These are phyloP conservation scores for Epirrita christyi DNA, from an alignment of 2,888 invertebrate genomes.

Conservation along the genomic window DNA sequence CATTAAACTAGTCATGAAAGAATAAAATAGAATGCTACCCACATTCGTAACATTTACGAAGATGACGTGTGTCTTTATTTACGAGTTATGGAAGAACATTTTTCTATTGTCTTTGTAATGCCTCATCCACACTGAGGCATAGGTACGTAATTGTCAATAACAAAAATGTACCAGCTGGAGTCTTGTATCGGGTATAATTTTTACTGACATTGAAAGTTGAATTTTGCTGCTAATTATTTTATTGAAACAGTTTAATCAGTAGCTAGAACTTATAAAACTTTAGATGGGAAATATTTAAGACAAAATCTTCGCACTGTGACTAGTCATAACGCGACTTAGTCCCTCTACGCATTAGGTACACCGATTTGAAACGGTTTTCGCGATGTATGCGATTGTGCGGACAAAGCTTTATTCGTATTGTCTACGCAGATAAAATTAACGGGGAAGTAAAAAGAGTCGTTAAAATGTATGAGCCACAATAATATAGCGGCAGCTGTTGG, in stretches of 20 bases:
- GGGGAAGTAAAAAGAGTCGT: slow-evolving; percentile 20
- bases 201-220: no score
- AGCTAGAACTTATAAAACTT: no score
- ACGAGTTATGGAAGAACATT: slow-evolving; percentile 19
- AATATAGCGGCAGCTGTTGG: slow-evolving; percentile 17
- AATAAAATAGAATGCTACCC: slow-evolving; percentile 19
- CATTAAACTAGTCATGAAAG: slow-evolving; percentile 12
- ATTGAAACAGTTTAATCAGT: no score
- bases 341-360: no score
- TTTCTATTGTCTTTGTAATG: slow-evolving; percentile 12
- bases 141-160: not conserved
- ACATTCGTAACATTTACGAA: slow-evolving; percentile 18
- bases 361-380: no score
- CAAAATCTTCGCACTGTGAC: no score
- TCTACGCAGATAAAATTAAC: slow-evolving; percentile 22
- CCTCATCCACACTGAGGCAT: not conserved
- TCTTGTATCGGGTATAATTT: no score
- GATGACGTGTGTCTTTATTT: slow-evolving; percentile 23
- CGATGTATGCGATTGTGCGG: not conserved
- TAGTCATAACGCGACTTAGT: no score
- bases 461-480: slow-evolving; percentile 20
- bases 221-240: no score
- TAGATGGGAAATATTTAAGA: no score
- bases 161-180: no score
- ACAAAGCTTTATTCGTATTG: slow-evolving; percentile 8